A percentile compares a stretch with the other conserved stretches of the same genome.
phyloP scores from a whole-genome alignment of 2,888 invertebrate species.

The Eupithecia subumbrata region DNA sequence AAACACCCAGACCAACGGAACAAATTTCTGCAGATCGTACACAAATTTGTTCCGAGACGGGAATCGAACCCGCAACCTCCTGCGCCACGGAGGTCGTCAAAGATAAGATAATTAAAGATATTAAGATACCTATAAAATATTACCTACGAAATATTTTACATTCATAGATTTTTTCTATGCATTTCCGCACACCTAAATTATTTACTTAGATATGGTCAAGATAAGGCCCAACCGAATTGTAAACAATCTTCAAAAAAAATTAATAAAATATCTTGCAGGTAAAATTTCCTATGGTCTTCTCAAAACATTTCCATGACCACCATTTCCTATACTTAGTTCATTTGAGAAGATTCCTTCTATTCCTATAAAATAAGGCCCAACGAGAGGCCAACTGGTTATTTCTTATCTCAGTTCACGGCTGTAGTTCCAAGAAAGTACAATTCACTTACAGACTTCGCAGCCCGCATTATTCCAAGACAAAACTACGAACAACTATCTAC shows the following conservation, averaged over 20 bases:
- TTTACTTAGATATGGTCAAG: neutral
- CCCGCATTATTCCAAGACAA: conserved; percentile 40
- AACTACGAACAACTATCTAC: conserved; percentile 53
- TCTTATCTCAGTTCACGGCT: neutral
- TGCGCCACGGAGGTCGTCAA: too few relatives aligned
- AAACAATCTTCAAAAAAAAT: neutral
- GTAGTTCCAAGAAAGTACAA: neutral
- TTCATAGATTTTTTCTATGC: too few relatives aligned
- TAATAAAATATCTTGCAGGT: neutral
- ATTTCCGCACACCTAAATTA: neutral
- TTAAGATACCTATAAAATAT: too few relatives aligned
- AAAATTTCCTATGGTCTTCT: neutral
- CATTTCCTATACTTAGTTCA: neutral
- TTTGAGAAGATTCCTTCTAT: neutral
- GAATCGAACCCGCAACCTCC: too few relatives aligned
- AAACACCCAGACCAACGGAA: too few relatives aligned
- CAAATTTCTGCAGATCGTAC: too few relatives aligned
- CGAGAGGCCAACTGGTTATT: neutral
- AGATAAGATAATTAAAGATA: too few relatives aligned
- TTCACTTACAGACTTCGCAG: conserved; percentile 7
- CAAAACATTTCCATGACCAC: too few relatives aligned
- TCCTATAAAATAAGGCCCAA: neutral
- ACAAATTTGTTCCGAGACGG: too few relatives aligned
- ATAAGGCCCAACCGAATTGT: neutral
- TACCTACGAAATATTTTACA: too few relatives aligned